Conservation (phyloP, 2,113 vertebrate genomes). For the Caracal caracal region DNA sequence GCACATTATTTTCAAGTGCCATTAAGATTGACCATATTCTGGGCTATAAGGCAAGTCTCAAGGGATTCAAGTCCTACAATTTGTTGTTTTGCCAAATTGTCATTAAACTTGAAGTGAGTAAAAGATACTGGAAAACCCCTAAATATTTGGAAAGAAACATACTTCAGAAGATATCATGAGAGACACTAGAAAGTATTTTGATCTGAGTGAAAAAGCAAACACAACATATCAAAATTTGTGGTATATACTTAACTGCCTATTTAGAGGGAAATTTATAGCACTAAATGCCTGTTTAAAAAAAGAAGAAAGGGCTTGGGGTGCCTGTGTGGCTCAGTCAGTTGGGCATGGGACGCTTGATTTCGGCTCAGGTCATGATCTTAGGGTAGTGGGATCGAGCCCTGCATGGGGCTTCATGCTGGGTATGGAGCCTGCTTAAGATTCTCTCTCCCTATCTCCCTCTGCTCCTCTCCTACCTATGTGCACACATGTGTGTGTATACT, state of each 20-base stretch:
- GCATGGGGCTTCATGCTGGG: too few relatives aligned
- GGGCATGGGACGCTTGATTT: too few relatives aligned
- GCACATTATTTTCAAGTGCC: background rate
- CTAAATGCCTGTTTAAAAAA: background rate
- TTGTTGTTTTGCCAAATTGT: background rate
- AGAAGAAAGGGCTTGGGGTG: background rate
- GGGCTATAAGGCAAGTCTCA: background rate
- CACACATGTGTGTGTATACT: too few relatives aligned
- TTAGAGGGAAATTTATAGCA: background rate
- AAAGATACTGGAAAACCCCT: background rate
- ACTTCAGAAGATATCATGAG: background rate
- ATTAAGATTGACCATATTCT: background rate
- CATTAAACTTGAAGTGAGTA: background rate
- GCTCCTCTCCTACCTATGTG: too few relatives aligned
- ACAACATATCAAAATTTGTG: background rate
- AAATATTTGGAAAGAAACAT: background rate
- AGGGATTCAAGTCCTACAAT: background rate
- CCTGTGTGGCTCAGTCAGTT: too few relatives aligned
- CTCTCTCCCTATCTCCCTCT: too few relatives aligned
- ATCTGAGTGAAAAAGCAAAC: background rate
- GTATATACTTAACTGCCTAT: background rate
- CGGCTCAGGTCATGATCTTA: too few relatives aligned
- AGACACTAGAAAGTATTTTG: background rate
- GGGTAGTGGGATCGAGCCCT: too few relatives aligned
- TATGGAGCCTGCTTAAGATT: too few relatives aligned